Conservation (phyloP, 53 echinoderm and acorn worm species). For the Pentamera pediparva region DNA sequence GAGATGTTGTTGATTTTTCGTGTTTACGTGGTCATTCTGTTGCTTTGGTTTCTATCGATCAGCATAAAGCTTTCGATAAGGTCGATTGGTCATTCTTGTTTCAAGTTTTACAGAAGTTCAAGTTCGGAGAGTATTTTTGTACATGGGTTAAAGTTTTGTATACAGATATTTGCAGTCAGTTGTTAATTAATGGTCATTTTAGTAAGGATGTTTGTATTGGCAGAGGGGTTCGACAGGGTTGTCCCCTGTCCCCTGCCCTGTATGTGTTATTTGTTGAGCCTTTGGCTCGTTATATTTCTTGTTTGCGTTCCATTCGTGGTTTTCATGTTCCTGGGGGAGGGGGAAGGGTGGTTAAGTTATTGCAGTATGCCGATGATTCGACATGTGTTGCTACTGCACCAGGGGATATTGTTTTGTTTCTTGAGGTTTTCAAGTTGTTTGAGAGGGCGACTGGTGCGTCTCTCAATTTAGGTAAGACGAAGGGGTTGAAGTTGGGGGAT, state of each 20-base stretch:
- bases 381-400: slow-evolving; percentile 11
- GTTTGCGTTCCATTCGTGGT: neutral
- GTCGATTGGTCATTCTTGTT: slow-evolving; percentile 31
- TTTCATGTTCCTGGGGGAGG: slow-evolving; percentile 30
- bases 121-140: slow-evolving; percentile 17
- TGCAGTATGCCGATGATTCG: slow-evolving; percentile 35
- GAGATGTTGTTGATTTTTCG: slow-evolving; percentile 37
- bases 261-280: too few relatives aligned
- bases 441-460: slow-evolving; percentile 21
- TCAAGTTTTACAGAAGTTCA: slow-evolving; percentile 5
- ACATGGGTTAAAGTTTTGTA: slow-evolving; percentile 35
- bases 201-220: neutral
- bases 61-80: too few relatives aligned
- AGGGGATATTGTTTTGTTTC: neutral
- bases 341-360: slow-evolving; percentile 15
- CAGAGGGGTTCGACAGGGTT: slow-evolving; percentile 36
- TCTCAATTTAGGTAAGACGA: slow-evolving; percentile 10
- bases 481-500: slow-evolving; percentile 18
- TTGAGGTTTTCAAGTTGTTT: neutral
- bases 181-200: slow-evolving; percentile 17
- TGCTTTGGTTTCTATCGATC: too few relatives aligned
- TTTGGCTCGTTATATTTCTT: slow-evolving; percentile 21
- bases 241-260: too few relatives aligned
- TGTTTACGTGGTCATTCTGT: neutral
- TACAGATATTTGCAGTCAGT: slow-evolving; percentile 11